phyloP scores from a whole-genome alignment of 2,888 invertebrate genomes.

The Diploptera punctata region DNA sequence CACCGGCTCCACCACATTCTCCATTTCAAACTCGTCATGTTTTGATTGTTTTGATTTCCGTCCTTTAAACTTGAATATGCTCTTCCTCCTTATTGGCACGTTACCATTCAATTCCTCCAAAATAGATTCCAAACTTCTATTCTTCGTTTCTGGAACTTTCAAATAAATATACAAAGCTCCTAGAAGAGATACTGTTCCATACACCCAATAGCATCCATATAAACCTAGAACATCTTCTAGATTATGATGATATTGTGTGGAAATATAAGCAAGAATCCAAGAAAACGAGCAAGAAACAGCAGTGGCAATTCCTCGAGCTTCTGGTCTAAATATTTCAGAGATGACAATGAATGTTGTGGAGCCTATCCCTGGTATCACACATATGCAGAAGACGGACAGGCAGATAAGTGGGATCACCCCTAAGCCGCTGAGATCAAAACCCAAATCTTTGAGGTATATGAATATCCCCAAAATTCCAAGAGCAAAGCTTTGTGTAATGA shows the following conservation, averaged over 20 bases:
- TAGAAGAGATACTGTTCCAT: constrained; percentile 52
- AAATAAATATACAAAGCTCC: constrained; percentile 51
- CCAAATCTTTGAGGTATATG: constrained; percentile 45
- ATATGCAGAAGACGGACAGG: constrained; percentile 26
- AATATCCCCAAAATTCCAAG: constrained; percentile 50
- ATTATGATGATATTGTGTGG: constrained; percentile 55
- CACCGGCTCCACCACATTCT: too few relatives aligned
- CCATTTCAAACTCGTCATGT: too few relatives aligned
- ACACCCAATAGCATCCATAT: constrained; percentile 55
- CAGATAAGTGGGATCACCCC: constrained; percentile 30
- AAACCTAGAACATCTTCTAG: constrained; percentile 53
- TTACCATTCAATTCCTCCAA: constrained; percentile 48
- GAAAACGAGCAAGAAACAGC: constrained; percentile 44
- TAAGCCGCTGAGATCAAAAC: constrained; percentile 25
- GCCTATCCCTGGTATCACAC: constrained; percentile 27
- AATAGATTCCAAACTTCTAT: constrained; percentile 55
- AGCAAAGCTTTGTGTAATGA: constrained; percentile 49
- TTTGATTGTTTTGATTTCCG: too few relatives aligned
- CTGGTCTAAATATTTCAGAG: constrained; percentile 33
- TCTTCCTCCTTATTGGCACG: too few relatives aligned
- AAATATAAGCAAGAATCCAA: constrained; percentile 52
- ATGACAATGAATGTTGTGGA: constrained; percentile 32
- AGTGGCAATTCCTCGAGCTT: constrained; percentile 29
- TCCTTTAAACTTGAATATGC: too few relatives aligned
- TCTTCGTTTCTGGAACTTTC: constrained; percentile 58